Evolutionary conservation across 64 coral and sea anemone genomes (phyloP), one percentile per base, ranked within the genome.

Genomic region (Hydrozoanthus tunicans): DNA sequence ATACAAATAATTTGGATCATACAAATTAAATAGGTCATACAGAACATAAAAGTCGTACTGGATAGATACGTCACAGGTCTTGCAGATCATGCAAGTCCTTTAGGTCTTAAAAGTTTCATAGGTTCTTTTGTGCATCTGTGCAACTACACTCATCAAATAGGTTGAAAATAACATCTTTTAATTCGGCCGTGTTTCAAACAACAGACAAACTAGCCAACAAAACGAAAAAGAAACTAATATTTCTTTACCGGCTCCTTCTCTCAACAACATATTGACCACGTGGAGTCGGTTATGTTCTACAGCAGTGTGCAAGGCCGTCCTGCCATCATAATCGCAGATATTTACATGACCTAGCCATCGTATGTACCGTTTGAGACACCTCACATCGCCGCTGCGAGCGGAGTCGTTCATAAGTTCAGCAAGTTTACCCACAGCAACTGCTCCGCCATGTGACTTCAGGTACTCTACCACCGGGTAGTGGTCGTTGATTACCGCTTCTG

Each of bases 291-390:
- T 89, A 55, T 88, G 68, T 77, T 89, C 67, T 6, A 79, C 81
- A 5, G 95, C 95, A 6, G 80, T 90, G 65, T 96, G 95, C 4
- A 96, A 83, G 14, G 92, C 81, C 7, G 95, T 96, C 77, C 81
- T 89, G 4, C 95, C 95, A 77, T 96, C 92, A 70, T 91, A 91
- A 32, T 96, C 95, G 67, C 64, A 91, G 9, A 91, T 81, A 32
- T 96, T 94, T 62, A 96, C 89, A 78, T 96, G 95, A 91, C 95
- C 94, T 11, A 92, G 75, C 95, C 92, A 96, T 68, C 92, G 91
- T 51, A 96, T 77, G 27, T 94, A 72, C n/a, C 95, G 89, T 58
- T 94, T 94, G 3, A 96, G 90, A 70, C 59, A 62, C 81, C 57
- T 93, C 15, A 65, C 80, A 23, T 96, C 95, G 0, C 95, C 95